Base-by-base conservation (phyloP, 2,797 vertebrate genomes). In the Notolabrus celidotus region DNA sequence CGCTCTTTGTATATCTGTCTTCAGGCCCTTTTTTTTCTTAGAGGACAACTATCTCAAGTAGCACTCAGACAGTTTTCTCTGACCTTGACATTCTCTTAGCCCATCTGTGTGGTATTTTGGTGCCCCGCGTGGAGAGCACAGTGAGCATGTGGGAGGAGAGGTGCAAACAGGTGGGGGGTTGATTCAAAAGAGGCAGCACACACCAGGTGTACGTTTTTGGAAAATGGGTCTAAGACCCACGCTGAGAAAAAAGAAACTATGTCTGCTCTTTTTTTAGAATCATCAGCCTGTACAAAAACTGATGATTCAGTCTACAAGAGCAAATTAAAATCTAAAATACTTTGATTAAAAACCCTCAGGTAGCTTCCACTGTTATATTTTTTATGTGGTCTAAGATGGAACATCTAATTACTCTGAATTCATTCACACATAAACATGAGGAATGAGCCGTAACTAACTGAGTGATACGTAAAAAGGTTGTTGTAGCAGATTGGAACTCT, bases 111-210 rank as follows among this genome's bases (percentile, higher is more conserved):
- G 46, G 23, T 47, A 17, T 7, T 47, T 47, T 15, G 22, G 7
- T 27, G 46, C 22, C 23, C 23, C 3, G 46, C 46, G 16, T 23
- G 27, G 23, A 47, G 46, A 6, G 46, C 45, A 4, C 45, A 22
- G 20, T 46, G 43, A 46, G 43, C 45, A 47, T 25, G 46, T 47
- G 46, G 46, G 46, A 47, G 46, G 23, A 47, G 46, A 47, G 22
- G 46, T 25, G 46, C 46, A 47, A 47, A 47, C 46, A 25, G 46
- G 46, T 47, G 23, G 46, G 20, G 46, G 46, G 46, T 47, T 47
- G 46, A 47, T 47, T 47, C 23, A 47, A 47, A 47, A 27, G 46
- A 47, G 22, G 23, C 46, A 25, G 46, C 6, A 22, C 22, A 47
- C 46, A 47, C 23, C 46, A 16, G 46, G 46, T 25, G 46, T 25